Evolutionary conservation across 2,888 invertebrate genomes (phyloP), one percentile per base, ranked within the genome.

Genomic region (Eristalis intricaria): DNA sequence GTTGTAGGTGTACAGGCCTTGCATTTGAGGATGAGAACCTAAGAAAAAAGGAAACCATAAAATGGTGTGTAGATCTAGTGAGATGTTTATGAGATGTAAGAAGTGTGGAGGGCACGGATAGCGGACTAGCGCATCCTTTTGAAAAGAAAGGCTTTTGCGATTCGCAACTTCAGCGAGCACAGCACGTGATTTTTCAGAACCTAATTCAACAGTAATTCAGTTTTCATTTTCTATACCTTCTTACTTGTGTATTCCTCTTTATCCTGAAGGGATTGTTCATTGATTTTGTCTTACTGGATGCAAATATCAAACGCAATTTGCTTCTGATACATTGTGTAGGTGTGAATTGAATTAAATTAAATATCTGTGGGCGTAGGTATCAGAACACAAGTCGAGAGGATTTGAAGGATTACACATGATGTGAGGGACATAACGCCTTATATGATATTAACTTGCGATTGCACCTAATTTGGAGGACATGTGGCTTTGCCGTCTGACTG

Each of bases 171-270:
- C 87, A 76, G 76, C 71, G 79, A 32, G 32, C 78, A 40, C 50
- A 60, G 78, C 81, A 80, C 86, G 71, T 77, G 86, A 84, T 88
- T 85, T 84, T 83, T 82, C 74, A 83, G 73, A 65, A 77, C 82
- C 68, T 74, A 89, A 89, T 89, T 89, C 89, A 81, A 86, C 83
- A 83, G 84, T 85, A 76, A 80, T 87, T 87, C 76, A 73, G 79
- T 80, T 80, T 79, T 82, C 77, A 43, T 79, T 80, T 71, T 29
- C 66, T 76, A 69, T 64, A 5, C 13, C 4, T 15, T 64, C 35
- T 56, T 76, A 13, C 40, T 50, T 69, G 65, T 73, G 50, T 65
- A 50, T 35, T 56, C 58, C 50, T 66, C 40, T 66, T 50, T 61
- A 58, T 84, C 68, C 43, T 29, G 11, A 13, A 13, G 26, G 23